phyloP scores from a whole-genome alignment of 2,113 vertebrate genomes.

The Epinephelus cyanopodus region DNA sequence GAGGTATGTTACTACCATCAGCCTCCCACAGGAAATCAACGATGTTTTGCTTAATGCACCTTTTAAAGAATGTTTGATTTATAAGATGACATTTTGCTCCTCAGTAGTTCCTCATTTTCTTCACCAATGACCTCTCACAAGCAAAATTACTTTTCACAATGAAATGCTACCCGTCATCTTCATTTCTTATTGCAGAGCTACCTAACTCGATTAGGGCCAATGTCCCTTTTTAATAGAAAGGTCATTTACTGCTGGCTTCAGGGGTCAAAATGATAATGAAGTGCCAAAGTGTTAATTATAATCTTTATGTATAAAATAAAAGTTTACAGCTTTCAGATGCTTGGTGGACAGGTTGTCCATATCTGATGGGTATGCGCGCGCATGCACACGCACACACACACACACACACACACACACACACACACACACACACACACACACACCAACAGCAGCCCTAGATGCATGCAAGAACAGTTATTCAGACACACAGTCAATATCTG shows the following conservation, averaged over 20 bases:
- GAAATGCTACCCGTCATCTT: constrained; percentile 32
- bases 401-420: background rate
- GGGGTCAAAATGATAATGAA: constrained; percentile 56
- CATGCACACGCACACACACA: constrained; percentile 9
- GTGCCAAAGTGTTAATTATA: constrained; percentile 55
- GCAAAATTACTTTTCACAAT: constrained; percentile 39
- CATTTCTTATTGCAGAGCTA: constrained; percentile 20
- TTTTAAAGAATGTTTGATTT: constrained; percentile 22
- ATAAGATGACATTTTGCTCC: constrained; percentile 29
- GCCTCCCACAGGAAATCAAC: background rate
- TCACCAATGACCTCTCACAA: constrained; percentile 23
- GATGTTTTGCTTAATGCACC: background rate
- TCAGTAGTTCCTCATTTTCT: constrained; percentile 27
- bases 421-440: constrained; percentile 10
- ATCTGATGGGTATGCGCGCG: constrained; percentile 12
- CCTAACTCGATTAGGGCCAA: constrained; percentile 28
- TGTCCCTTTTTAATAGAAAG: constrained; percentile 36
- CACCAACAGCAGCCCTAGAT: background rate
- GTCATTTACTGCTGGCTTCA: constrained; percentile 38
- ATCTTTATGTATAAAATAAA: constrained; percentile 50
- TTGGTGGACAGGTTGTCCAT: constrained; percentile 32
- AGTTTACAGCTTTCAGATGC: constrained; percentile 43
- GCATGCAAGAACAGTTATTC: constrained; percentile 15
- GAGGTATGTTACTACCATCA: background rate
- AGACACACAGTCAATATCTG: constrained; percentile 48